A percentile compares a stretch with the other conserved stretches of the same genome.
Conservation (phyloP, 2,113 vertebrate species). For the Cebidichthys violaceus region DNA sequence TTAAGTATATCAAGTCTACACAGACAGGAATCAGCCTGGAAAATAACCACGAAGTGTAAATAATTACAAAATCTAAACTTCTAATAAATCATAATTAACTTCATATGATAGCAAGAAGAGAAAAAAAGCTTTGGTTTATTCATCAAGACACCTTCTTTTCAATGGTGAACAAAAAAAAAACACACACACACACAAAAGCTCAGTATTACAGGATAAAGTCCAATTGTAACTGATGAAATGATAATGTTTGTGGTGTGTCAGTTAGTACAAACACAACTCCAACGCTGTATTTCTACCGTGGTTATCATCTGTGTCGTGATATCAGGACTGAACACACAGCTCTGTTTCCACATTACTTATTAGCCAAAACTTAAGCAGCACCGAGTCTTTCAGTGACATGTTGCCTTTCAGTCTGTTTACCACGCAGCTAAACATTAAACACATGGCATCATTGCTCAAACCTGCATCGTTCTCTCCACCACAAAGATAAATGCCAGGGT, state of each 20-base stretch:
- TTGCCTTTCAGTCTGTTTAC: slow-evolving; percentile 53
- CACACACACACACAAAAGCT: slow-evolving; percentile 4
- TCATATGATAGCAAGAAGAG: too few relatives aligned
- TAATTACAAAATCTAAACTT: neutral
- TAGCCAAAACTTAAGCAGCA: slow-evolving; percentile 61
- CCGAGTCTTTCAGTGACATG: slow-evolving; percentile 17
- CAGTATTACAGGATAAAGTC: neutral
- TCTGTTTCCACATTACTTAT: slow-evolving; percentile 63
- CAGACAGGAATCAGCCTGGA: neutral
- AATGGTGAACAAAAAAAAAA: neutral
- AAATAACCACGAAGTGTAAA: neutral
- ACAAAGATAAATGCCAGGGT: neutral
- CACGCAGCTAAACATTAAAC: slow-evolving; percentile 76
- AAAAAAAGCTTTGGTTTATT: neutral
- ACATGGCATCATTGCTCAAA: slow-evolving; percentile 52
- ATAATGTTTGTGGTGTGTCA: neutral
- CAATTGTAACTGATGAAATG: neutral
- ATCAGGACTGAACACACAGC: slow-evolving; percentile 16
- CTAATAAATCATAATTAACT: neutral
- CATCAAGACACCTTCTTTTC: neutral
- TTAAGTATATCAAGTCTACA: neutral
- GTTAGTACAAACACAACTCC: slow-evolving; percentile 3
- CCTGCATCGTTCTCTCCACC: slow-evolving; percentile 7
- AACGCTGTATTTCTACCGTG: neutral
- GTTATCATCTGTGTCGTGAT: slow-evolving; percentile 14